Conservation (phyloP, 2,888 invertebrate genomes). For the Aelia acuminata region DNA sequence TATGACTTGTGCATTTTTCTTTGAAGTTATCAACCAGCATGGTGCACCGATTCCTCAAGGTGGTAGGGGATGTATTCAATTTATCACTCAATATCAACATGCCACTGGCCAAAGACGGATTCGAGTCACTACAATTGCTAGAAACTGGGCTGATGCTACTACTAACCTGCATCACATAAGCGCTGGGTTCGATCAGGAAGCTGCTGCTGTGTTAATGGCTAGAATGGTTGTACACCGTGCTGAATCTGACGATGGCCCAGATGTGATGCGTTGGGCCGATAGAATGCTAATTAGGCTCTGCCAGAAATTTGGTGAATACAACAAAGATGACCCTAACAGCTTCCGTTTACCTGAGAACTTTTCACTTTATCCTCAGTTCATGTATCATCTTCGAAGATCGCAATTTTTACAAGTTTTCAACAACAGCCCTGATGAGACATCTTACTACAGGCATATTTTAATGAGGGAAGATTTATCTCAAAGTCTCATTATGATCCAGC, state of each 20-base stretch:
- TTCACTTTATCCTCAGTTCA: conserved; percentile 98
- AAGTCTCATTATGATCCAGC: conserved; percentile 99
- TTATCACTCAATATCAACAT: conserved; percentile 98
- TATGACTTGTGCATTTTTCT: conserved; percentile 93
- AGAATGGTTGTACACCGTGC: conserved; percentile 96
- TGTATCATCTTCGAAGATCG: conserved; percentile 98
- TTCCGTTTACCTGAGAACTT: conserved; percentile 97
- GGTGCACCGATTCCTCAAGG: conserved; percentile 95
- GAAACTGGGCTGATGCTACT: conserved; percentile 97
- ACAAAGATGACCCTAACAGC: conserved; percentile 96
- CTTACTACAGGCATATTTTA: conserved; percentile 97
- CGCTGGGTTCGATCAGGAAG: conserved; percentile 98
- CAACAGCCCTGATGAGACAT: conserved; percentile 99
- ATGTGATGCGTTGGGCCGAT: conserved; percentile 98
- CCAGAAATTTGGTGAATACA: conserved; percentile 99
- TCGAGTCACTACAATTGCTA: conserved; percentile 95
- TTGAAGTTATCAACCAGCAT: conserved; percentile 96
- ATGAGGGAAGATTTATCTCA: conserved; percentile 98
- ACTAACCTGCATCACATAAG: conserved; percentile 91
- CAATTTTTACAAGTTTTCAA: conserved; percentile 99
- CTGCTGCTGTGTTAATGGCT: conserved; percentile 97
- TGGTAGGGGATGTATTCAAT: conserved; percentile 96
- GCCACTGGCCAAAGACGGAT: conserved; percentile 95
- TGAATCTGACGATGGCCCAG: conserved; percentile 94
- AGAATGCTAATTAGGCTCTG: conserved; percentile 98